Evolutionary conservation across 2,113 vertebrate genomes (phyloP).

Genomic region (Ellobius talpinus): DNA sequence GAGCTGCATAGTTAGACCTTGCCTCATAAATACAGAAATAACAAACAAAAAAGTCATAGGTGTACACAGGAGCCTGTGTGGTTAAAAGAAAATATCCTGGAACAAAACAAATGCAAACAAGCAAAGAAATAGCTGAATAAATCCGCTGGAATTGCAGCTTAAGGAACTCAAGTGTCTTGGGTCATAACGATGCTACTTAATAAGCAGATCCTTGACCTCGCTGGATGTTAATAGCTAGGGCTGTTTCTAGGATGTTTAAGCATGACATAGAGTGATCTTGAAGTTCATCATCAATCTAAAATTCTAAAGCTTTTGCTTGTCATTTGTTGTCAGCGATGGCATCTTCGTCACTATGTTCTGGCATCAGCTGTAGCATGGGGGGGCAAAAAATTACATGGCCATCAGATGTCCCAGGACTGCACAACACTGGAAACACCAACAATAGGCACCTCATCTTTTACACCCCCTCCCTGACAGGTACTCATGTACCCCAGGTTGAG

Average conservation of each 20-base stretch:
- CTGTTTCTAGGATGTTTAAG: not conserved
- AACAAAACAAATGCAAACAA: not conserved
- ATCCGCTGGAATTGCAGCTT: not conserved
- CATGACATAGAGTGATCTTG: not conserved
- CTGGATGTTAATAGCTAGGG: not conserved
- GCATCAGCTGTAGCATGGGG: not conserved
- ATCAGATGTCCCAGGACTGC: not conserved
- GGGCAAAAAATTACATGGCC: no score
- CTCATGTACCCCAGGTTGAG: not conserved
- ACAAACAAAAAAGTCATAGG: not conserved
- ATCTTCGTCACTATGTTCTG: not conserved
- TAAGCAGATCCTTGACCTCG: not conserved
- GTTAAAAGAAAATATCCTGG: not conserved
- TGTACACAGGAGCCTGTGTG: not conserved
- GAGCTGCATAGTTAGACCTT: not conserved
- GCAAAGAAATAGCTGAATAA: not conserved
- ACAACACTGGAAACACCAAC: not conserved
- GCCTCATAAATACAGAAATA: not conserved
- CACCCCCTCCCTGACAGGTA: not conserved
- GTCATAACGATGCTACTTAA: no score
- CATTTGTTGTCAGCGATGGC: not conserved
- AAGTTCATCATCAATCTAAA: constrained; percentile 44
- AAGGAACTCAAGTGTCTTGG: not conserved
- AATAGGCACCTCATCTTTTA: not conserved
- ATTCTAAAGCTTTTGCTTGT: not conserved